Evolutionary conservation across 2,797 vertebrate genomes (phyloP), one percentile per base, ranked within the genome.

Genomic region (Tapera naevia): DNA sequence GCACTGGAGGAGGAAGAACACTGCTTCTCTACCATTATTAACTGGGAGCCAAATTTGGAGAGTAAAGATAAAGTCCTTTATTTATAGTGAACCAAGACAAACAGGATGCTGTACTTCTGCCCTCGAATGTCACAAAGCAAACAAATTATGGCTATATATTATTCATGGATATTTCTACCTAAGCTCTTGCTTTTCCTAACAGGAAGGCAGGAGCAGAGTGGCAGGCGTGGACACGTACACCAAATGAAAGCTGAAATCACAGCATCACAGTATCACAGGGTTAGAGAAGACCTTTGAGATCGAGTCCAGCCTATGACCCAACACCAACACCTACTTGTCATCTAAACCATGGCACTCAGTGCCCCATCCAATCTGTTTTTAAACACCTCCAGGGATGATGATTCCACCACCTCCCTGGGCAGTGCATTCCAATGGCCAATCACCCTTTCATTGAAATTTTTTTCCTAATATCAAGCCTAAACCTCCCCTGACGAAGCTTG

Each of bases 91-190:
- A 76, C 32, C 39, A 53, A 60, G 51, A 62, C 28, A 73, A 91
- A 80, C 23, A 48, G 43, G 54, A 84, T 57, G 80, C 46, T 64
- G 65, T 41, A 27, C 57, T 87, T 73, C 61, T 82, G 83, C 71
- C 71, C 78, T 89, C 56, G 45, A 37, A 81, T 65, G 71, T 50
- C 74, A 80, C 78, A 70, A 56, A 70, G 56, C 23, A 79, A 91
- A 43, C 3, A 66, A 45, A 82, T 18, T 23, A 22, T 11, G 9
- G 39, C 51, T 66, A 21, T 51, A 33, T n/a, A 69, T 43, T 82
- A 41, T 45, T 67, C 37, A 43, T 80, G 43, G 66, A 4, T 70
- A 64, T 56, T 81, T 93, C 56, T 60, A 79, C 15, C 56, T 28
- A 82, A 60, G 37, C 28, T 86, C 54, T 88, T 88, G 58, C 65